Percentiles rank a stretch among this genome's conserved stretches.
phyloP scores from a whole-genome alignment of 64 coral and sea anemone genomes.

The Stichodactyla mertensii region DNA sequence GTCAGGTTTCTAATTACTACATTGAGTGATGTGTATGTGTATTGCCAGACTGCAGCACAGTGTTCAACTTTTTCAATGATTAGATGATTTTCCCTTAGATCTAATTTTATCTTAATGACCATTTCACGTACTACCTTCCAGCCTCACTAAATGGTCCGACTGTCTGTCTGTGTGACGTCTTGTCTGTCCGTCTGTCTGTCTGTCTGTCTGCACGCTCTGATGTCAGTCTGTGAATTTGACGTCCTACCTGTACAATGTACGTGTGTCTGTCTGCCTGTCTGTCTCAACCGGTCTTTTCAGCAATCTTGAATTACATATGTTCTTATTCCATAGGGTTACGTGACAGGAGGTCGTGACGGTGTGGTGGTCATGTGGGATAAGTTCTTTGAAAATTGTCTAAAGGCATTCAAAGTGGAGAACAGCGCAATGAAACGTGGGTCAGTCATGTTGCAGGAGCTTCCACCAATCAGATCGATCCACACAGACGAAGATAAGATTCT shows the following conservation, averaged over 20 bases:
- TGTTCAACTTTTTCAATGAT: no score
- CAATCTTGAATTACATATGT: no score
- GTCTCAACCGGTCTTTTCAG: background rate
- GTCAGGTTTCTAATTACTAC: no score
- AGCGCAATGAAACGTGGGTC: conserved; percentile 86
- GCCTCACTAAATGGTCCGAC: background rate
- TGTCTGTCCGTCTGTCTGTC: background rate
- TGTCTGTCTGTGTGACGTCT: background rate
- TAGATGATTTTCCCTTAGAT: no score
- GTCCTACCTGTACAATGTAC: no score
- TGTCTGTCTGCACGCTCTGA: background rate
- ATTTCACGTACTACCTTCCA: no score
- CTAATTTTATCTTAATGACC: no score
- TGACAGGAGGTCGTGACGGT: conserved; percentile 91
- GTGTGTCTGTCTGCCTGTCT: background rate
- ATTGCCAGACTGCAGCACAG: no score
- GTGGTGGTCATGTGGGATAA: conserved; percentile 95
- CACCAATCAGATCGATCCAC: conserved; percentile 89
- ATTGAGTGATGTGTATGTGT: no score
- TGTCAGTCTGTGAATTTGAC: background rate
- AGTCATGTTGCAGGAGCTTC: conserved; percentile 76
- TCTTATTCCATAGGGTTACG: conserved; percentile 62
- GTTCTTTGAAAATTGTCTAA: conserved; percentile 89
- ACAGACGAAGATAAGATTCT: conserved; percentile 92
- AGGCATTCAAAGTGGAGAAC: conserved; percentile 92